These are phyloP conservation scores for Dysmachus trigonus DNA, from an alignment of 2,888 invertebrate genomes.

Conservation along the genomic window DNA sequence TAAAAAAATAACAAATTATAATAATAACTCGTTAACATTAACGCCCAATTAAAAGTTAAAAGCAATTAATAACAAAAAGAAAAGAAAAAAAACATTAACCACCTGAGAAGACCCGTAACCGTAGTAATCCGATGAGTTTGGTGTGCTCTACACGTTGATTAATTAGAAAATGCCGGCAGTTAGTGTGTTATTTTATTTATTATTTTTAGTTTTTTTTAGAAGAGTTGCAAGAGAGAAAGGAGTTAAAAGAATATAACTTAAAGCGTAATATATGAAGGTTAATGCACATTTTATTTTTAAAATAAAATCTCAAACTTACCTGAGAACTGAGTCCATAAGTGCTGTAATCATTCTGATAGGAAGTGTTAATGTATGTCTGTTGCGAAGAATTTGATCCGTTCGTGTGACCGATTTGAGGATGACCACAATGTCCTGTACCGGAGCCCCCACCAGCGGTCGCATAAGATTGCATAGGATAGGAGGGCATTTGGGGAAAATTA, in stretches of 20 bases:
- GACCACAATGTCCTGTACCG: neutral
- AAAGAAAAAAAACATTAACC: neutral
- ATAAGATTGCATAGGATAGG: constrained; percentile 47
- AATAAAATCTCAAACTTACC: constrained; percentile 55
- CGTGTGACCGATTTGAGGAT: neutral
- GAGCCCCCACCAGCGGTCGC: neutral
- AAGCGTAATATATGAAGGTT: neutral
- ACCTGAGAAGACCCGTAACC: constrained; percentile 78
- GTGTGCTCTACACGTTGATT: constrained; percentile 38
- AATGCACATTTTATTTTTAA: neutral
- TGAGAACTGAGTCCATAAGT: constrained; percentile 65
- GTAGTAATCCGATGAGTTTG: constrained; percentile 62
- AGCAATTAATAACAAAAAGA: neutral
- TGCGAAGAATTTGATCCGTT: neutral
- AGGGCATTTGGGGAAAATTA: constrained; percentile 64
- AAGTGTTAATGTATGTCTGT: constrained; percentile 53
- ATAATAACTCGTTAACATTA: neutral
- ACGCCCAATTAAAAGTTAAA: no score
- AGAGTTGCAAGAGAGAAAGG: neutral
- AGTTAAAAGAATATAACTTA: neutral
- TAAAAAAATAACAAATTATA: neutral
- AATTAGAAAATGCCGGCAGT: constrained; percentile 45
- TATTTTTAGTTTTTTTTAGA: neutral
- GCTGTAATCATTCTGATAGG: constrained; percentile 52
- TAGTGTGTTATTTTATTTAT: neutral